phyloP scores from a whole-genome alignment of 2,888 invertebrate genomes.

The Eumerus sabulonum region DNA sequence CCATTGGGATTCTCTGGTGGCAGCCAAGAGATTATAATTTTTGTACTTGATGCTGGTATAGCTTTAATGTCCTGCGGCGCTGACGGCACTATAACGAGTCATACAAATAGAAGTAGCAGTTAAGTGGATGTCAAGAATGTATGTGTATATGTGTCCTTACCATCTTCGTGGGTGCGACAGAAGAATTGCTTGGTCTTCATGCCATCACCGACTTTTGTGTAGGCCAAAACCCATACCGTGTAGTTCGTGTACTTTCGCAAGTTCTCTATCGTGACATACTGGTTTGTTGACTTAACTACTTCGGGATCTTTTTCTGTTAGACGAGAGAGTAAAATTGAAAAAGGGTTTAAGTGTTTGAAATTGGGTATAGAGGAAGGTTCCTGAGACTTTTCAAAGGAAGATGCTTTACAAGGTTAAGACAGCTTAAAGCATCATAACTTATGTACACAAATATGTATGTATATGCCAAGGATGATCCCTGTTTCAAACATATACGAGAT shows the following conservation, averaged over 20 bases:
- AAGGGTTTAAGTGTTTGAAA: constrained; percentile 4
- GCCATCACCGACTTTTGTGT: constrained; percentile 93
- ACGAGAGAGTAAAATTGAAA: not conserved
- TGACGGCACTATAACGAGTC: constrained; percentile 85
- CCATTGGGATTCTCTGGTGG: constrained; percentile 93
- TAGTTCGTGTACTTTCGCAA: constrained; percentile 94
- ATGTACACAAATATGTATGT: no score
- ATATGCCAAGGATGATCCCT: no score
- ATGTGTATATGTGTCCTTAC: constrained; percentile 79
- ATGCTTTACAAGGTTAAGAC: constrained; percentile 1
- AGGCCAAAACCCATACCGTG: constrained; percentile 93
- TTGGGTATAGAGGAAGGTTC: constrained; percentile 19
- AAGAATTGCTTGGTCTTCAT: constrained; percentile 90
- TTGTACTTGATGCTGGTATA: constrained; percentile 90
- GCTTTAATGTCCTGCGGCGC: constrained; percentile 95
- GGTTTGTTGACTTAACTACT: constrained; percentile 83
- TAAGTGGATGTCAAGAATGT: constrained; percentile 13
- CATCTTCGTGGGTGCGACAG: constrained; percentile 94
- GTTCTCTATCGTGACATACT: constrained; percentile 82
- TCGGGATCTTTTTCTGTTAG: constrained; percentile 85
- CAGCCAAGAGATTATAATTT: constrained; percentile 93
- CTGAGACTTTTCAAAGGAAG: not conserved
- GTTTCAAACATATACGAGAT: no score
- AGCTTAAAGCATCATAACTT: no score
- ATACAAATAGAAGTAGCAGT: no score